Percentiles rank a stretch among this genome's conserved stretches.
These are phyloP conservation scores for Osmoderma eremita DNA, from an alignment of 2,888 invertebrate genomes.

Conservation along the genomic window DNA sequence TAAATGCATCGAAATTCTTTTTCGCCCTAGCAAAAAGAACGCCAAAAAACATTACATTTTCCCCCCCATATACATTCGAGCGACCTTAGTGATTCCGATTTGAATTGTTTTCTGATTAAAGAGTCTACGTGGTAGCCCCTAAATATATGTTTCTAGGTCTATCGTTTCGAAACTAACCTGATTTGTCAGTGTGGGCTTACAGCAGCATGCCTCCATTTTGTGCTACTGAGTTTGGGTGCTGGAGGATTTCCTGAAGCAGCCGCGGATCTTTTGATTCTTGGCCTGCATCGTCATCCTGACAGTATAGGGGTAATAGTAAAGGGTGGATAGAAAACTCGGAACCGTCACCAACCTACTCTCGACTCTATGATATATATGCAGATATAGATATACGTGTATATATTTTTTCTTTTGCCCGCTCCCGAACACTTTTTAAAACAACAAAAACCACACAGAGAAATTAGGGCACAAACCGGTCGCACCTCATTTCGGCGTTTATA, in stretches of 20 bases:
- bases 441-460: constrained; percentile 46
- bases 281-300: constrained; percentile 50
- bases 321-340: constrained; percentile 17
- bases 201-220: constrained; percentile 59
- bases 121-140: constrained; percentile 9
- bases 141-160: neutral
- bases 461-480: constrained; percentile 50
- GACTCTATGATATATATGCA: neutral
- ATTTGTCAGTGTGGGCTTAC: constrained; percentile 61
- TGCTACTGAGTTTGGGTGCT: constrained; percentile 54
- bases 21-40: too few species aligned
- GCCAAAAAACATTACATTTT: constrained; percentile 26
- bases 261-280: constrained; percentile 52
- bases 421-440: constrained; percentile 33
- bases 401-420: constrained; percentile 4
- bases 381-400: too few species aligned
- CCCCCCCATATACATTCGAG: constrained; percentile 36
- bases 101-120: neutral
- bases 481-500: constrained; percentile 55
- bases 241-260: constrained; percentile 52
- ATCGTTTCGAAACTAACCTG: constrained; percentile 62
- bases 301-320: constrained; percentile 37
- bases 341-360: constrained; percentile 7
- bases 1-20: constrained; percentile 6
- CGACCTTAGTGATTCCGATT: constrained; percentile 29